Base-by-base conservation (phyloP, 2,797 vertebrate species). In the Strix occidentalis region DNA sequence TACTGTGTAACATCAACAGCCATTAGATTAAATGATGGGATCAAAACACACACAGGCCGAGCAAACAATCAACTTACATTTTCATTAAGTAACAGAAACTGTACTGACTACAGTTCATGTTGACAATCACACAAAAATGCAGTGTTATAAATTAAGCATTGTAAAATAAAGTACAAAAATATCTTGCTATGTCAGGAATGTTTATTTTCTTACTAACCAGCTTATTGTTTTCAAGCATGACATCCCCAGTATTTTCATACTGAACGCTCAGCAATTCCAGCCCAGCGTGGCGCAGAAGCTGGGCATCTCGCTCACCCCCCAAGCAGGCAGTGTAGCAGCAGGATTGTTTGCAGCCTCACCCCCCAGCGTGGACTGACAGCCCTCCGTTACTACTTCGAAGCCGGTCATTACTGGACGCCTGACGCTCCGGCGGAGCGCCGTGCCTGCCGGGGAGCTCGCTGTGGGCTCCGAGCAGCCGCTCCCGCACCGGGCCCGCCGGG, bases 241-340 rank as follows among this genome's bases (percentile, higher is more conserved):
- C 12, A 41, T 41, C 39, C 57, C 65, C 46, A 74, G 64, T 5
- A 3, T 1, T 3, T 57, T 31, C 68, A 43, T 1, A 9, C 35
- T 0, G 46, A 17, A 9, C 33, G 5, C 11, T 1, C 46, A 21
- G 37, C 41, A 6, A 6, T 8, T 4, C 21, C 1, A 28, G 81
- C 46, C 25, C 46, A 28, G 9, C 0, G 65, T 4, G 41, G 74
- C 6, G 2, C n/a, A 31, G 50, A 5, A 33, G 41, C 41, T 1
- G 87, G 14, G 8, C 31, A 6, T 1, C 35, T 33, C 48, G 1
- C 64, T 2, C 16, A 6, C 0, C 17, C 2, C 33, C 41, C 0
- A 1, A 1, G 51, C 0, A 20, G 4, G 17, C 72, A 66, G 53
- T 2, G 13, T 25, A 8, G 25, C 0, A 11, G 37, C 48, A 61